Evolutionary conservation across 2,797 vertebrate genomes (phyloP), one percentile per base, ranked within the genome.

Genomic region (Clarias laeviceps): DNA sequence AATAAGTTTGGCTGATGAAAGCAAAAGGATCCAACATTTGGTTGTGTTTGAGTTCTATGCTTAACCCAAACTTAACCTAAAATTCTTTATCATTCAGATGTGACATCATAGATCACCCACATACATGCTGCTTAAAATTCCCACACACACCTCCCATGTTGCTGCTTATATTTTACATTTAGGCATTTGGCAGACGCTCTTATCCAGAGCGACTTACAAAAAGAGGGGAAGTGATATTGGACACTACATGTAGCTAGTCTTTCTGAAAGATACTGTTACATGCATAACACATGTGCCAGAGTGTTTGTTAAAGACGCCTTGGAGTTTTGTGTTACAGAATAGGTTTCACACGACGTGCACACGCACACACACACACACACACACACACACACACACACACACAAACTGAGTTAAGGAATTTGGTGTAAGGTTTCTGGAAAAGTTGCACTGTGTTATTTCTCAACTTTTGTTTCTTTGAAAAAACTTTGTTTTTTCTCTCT

Each of bases 261-360:
- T 79, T 34, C 83, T 78, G 57, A 66, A 84, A 80, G 32, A 82
- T 88, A 73, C 59, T 83, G 69, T 86, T 86, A 87, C 82, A 86
- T 65, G 80, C 59, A 59, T 18, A 85, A 80, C 54, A 73, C 65
- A 77, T 27, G 59, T 83, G 77, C 37, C 56, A 37, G 64, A 72
- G 62, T 86, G 78, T 87, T 85, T 86, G 82, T 86, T 88, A 66
- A 73, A 81, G 76, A 81, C 62, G 64, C 59, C 66, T 54, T 86
- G 17, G 6, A 34, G 65, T 54, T 81, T 87, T 80, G 37, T 87
- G 76, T 87, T 83, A 64, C 84, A n/a, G 32, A 82, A 66, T 73
- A 59, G 70, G 74, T 89, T 87, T 82, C 85, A 83, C 84, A 85
- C 20, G 74, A 56, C n/a, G n/a, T n/a, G n/a, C 20, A 64, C 59